Evolutionary conservation across 1,140 invertebrate species (phyloP).

Genomic region (Tetragonula clypearis): DNA sequence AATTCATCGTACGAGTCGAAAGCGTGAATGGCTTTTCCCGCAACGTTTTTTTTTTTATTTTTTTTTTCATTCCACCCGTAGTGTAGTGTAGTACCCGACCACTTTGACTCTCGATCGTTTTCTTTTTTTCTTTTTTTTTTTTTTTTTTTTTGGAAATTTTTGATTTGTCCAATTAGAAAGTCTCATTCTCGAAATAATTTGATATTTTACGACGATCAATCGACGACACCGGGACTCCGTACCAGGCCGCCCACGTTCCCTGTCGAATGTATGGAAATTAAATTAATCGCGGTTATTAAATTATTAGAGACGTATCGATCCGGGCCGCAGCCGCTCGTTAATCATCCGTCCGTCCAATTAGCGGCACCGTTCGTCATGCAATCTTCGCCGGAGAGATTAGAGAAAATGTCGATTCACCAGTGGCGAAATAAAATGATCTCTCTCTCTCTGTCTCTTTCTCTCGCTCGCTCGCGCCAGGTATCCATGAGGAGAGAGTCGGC

Average conservation of each 20-base stretch:
- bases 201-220: slow-evolving; percentile 9
- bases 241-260: not conserved
- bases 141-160: not conserved
- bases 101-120: too few species aligned
- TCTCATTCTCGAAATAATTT: slow-evolving; percentile 32
- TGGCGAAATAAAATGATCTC: not conserved
- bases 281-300: slow-evolving; percentile 50
- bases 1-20: not conserved
- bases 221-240: not conserved
- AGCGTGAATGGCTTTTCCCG: not conserved
- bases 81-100: not conserved
- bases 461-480: not conserved
- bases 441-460: too few species aligned
- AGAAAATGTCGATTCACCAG: slow-evolving; percentile 8
- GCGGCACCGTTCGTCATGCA: slow-evolving; percentile 27
- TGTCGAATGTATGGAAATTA: slow-evolving; percentile 42
- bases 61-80: not conserved
- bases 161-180: not conserved
- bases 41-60: not conserved
- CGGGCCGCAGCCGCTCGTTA: slow-evolving; percentile 27
- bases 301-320: slow-evolving; percentile 49
- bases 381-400: not conserved
- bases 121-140: not conserved
- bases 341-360: slow-evolving; percentile 52
- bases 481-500: not conserved